Base-by-base conservation (phyloP, 2,797 vertebrate species). In the Tapirus indicus region DNA sequence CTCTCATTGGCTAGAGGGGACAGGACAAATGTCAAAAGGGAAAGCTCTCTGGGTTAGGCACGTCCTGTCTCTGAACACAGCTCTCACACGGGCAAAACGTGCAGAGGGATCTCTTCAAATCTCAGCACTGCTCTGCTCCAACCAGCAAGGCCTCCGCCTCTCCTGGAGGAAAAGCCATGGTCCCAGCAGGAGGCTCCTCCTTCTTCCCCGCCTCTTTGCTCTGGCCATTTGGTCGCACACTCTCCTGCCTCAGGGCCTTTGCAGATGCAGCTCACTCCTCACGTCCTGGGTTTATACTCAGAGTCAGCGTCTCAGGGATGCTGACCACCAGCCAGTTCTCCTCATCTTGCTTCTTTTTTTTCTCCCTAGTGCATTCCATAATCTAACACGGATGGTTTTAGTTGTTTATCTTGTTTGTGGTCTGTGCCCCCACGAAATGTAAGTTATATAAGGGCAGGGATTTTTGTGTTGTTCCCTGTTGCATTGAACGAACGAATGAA, bases 1-100 rank as follows among this genome's bases (percentile, higher is more conserved):
- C 14, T 92, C 41, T 91, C 25, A 17, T 85, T 69, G 60, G 77
- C 97, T 97, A 29, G 16, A 62, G 7, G 20, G 21, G 14, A 66
- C 80, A 95, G 29, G 12, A 58, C 29, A 54, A 25, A 27, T 14
- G 56, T 89, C 29, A 66, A 64, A 66, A 25, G 69, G 20, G 47
- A 74, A 29, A 68, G 38, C 20, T n/a, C 3, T 6, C 25, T 21
- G 52, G 11, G 35, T 69, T 10, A 23, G 84, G 17, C 2, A 32
- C 7, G 0, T 16, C 16, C 18, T 29, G 17, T 35, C 68, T 83
- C 38, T 64, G 71, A 86, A 8, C 27, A 44, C n/a, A 12, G 23
- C 17, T 32, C 82, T 77, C 6, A 0, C 6, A 2, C 44, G 10
- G 12, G 18, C 16, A 58, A 14, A 32, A 6, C 0, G 0, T 11